Conservation (phyloP, 2,113 vertebrate species). For the Protomyctophum bolini region DNA sequence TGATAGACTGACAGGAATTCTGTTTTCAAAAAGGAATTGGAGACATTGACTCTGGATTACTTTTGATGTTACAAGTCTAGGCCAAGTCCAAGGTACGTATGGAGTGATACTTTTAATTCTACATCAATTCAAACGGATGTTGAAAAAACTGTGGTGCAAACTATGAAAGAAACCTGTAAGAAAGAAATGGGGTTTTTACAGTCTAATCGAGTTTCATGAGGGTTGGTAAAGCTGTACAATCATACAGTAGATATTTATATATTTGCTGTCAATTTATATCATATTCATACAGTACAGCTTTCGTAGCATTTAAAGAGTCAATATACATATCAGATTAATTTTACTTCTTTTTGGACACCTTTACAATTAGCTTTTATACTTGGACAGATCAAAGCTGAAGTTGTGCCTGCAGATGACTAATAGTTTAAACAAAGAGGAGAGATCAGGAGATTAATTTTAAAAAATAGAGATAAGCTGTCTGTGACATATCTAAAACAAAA, state of each 20-base stretch:
- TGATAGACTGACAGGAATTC: constrained; percentile 31
- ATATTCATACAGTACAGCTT: no score
- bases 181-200: not conserved
- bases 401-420: no score
- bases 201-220: not conserved
- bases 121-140: not conserved
- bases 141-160: not conserved
- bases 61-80: constrained; percentile 31
- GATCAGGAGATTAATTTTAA: no score
- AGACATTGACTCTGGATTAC: constrained; percentile 50
- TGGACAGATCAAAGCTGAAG: no score
- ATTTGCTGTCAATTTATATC: not conserved
- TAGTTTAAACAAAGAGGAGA: no score
- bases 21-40: constrained; percentile 49
- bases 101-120: not conserved
- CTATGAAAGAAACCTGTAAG: not conserved
- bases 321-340: no score
- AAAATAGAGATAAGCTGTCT: no score
- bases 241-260: not conserved
- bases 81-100: constrained; percentile 66
- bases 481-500: no score
- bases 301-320: no score
- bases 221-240: not conserved
- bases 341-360: no score
- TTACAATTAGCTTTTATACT: no score